phyloP scores from a whole-genome alignment of 2,113 vertebrate species.

The Symphodus melops region DNA sequence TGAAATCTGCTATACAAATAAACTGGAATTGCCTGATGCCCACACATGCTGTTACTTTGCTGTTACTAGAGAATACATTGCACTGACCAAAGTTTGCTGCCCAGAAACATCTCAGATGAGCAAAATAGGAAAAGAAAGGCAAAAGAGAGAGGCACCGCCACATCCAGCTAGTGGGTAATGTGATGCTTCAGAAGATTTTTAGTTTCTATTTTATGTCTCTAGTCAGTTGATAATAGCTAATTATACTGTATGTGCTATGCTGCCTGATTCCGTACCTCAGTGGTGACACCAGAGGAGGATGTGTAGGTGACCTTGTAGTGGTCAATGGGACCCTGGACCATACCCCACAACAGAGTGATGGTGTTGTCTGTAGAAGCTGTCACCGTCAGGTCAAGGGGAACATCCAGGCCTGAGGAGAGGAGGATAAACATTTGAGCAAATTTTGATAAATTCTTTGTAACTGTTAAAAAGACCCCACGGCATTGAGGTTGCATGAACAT shows the following conservation, averaged over 20 bases:
- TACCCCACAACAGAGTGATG: constrained; percentile 93
- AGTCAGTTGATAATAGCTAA: too few species aligned
- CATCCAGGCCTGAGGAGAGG: constrained; percentile 87
- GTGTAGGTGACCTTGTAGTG: constrained; percentile 94
- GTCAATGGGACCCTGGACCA: constrained; percentile 92
- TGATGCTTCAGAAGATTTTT: neutral
- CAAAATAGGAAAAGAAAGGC: neutral
- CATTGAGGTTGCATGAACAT: too few species aligned
- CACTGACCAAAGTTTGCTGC: neutral
- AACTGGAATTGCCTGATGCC: too few species aligned
- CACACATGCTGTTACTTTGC: neutral
- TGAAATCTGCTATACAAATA: too few species aligned
- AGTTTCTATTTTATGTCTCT: neutral
- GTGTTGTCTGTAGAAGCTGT: constrained; percentile 93
- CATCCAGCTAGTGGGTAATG: neutral
- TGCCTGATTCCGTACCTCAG: constrained; percentile 78
- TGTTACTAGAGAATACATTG: neutral
- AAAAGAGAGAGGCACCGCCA: neutral
- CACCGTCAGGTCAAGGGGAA: constrained; percentile 90
- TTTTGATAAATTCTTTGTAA: neutral
- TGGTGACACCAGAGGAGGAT: constrained; percentile 88
- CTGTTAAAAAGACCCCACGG: too few species aligned
- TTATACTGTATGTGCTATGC: neutral
- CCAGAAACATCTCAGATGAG: neutral
- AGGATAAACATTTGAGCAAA: neutral